Conservation (phyloP, 2,113 vertebrate genomes). For the Alexandromys fortis region DNA sequence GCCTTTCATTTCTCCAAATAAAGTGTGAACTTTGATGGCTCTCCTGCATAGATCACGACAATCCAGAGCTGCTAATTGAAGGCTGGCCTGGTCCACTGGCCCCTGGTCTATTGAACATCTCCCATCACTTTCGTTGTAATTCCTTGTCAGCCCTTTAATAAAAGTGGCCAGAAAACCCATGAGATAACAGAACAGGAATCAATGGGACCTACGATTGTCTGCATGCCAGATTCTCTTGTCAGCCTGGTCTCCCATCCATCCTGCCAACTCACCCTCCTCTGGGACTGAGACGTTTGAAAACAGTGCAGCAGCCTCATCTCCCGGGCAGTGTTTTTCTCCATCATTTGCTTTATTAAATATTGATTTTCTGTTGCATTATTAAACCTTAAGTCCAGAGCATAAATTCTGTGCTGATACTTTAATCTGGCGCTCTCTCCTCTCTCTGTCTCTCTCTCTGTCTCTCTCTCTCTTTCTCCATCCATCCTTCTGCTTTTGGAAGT, state of each 20-base stretch:
- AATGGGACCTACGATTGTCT: slow-evolving; percentile 73
- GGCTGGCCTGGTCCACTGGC: slow-evolving; percentile 50
- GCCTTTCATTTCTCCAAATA: accelerated
- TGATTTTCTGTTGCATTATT: slow-evolving; percentile 92
- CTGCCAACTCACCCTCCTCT: slow-evolving; percentile 82
- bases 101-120: slow-evolving; percentile 70
- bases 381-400: slow-evolving; percentile 89
- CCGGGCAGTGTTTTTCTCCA: slow-evolving; percentile 87
- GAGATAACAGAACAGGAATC: slow-evolving; percentile 79
- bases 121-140: slow-evolving; percentile 74
- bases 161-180: slow-evolving; percentile 75
- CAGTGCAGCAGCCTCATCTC: slow-evolving; percentile 84
- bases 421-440: slow-evolving; percentile 81
- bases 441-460: background rate
- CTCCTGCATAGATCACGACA: background rate
- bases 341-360: slow-evolving; percentile 93
- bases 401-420: slow-evolving; percentile 89
- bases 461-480: slow-evolving; percentile 62
- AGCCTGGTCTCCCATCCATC: slow-evolving; percentile 77
- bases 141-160: slow-evolving; percentile 83
- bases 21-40: background rate
- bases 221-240: slow-evolving; percentile 81
- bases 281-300: slow-evolving; percentile 84
- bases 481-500: slow-evolving; percentile 79
- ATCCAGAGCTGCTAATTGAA: slow-evolving; percentile 49